Evolutionary conservation across 2,888 invertebrate species (phyloP), one percentile per base, ranked within the genome.

Genomic region (Drosophila limbata): DNA sequence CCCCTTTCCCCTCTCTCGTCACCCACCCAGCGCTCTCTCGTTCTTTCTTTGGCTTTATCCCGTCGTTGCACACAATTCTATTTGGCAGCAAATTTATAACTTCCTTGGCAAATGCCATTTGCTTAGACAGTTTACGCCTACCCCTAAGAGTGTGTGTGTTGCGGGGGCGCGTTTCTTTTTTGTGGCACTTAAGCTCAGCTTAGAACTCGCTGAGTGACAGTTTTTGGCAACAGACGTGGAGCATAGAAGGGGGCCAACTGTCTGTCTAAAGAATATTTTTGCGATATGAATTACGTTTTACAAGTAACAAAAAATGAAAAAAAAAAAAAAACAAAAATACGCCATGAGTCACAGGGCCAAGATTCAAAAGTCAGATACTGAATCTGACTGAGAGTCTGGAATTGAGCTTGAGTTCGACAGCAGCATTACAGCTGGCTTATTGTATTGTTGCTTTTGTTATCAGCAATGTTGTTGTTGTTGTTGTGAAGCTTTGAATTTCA

Each of bases 101-200:
- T 86, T 86, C 85, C 85, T 86, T 88, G 83, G 67, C 69, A 79
- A 85, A 82, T 88, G 88, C 81, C 87, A 87, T 89, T 83, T 84
- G 82, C 56, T 89, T 87, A 84, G 89, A 75, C 84, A 84, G 88
- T 89, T 89, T 84, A 84, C 84, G 84, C 89, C 89, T 84, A 84
- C 84, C 79, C 81, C 68, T 13, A 35, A 42, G 25, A 65, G 80
- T 28, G 80, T 67, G 80, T 28, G 80, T 67, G 62, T 15, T 64
- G 72, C 71, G 81, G 71, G 69, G 84, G 77, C 66, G 71, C 39
- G 6, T 28, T 6, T 28, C 37, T 66, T 28, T 28, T 66, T 28
- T 28, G 56, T 62, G 55, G 82, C 84, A 69, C 76, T 73, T 87
- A 79, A 87, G 89, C 81, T 53, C 44, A 44, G 72, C 88, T 84